These are phyloP conservation scores for Barnardius zonarius DNA, from an alignment of 2,113 vertebrate species.

Conservation along the genomic window DNA sequence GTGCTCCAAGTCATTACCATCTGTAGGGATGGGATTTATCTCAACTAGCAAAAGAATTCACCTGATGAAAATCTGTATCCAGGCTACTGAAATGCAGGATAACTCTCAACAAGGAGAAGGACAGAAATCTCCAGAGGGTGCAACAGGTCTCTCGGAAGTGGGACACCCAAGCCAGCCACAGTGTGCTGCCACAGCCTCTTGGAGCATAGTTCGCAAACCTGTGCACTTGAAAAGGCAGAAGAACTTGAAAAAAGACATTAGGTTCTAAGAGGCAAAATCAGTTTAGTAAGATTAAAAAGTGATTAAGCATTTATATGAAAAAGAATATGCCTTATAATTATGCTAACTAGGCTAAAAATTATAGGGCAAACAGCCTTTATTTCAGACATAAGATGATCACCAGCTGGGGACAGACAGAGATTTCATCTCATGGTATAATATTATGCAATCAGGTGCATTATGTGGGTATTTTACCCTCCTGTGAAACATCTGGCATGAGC, in stretches of 20 bases:
- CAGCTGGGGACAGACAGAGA: constrained; percentile 42
- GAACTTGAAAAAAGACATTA: neutral
- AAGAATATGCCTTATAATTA: constrained; percentile 48
- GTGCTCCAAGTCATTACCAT: neutral
- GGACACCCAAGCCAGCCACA: neutral
- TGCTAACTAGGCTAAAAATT: constrained; percentile 46
- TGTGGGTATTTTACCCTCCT: constrained; percentile 32
- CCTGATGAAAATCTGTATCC: neutral
- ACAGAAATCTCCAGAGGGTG: neutral
- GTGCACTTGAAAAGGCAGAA: neutral
- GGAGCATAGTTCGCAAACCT: neutral
- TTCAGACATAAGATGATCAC: constrained; percentile 36
- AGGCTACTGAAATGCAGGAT: neutral
- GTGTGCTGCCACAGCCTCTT: neutral
- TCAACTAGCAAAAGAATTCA: neutral
- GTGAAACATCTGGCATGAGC: constrained; percentile 52
- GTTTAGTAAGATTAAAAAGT: neutral
- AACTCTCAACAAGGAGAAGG: neutral
- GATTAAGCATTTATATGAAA: constrained; percentile 12
- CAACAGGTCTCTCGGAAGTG: rapidly evolving
- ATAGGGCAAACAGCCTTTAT: constrained; percentile 27
- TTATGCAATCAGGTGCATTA: constrained; percentile 42
- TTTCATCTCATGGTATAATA: neutral
- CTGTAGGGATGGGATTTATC: neutral
- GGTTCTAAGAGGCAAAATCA: neutral